Conservation (phyloP, 2,888 invertebrate species). For the Notodonta dromedarius region DNA sequence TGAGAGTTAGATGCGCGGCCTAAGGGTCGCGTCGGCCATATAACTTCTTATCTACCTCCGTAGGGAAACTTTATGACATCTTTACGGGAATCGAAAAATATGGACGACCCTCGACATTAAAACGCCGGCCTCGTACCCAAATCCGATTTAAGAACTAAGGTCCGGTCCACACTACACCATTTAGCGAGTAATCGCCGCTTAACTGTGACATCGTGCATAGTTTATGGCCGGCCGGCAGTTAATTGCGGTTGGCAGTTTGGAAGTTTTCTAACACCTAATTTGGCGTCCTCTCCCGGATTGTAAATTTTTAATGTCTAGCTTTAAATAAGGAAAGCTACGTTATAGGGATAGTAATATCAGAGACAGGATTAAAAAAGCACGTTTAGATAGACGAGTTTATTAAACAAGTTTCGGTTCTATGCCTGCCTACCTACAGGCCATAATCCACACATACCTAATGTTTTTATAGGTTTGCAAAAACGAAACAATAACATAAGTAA, state of each 20-base stretch:
- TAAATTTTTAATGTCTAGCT: background rate
- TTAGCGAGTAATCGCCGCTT: slow-evolving; percentile 31
- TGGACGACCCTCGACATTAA: slow-evolving; percentile 69
- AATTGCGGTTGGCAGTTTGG: slow-evolving; percentile 26
- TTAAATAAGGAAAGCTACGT: slow-evolving; percentile 1
- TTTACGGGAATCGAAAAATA: slow-evolving; percentile 76
- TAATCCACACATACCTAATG: too few relatives aligned
- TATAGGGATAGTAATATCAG: background rate
- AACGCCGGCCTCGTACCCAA: slow-evolving; percentile 56
- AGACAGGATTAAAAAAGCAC: too few relatives aligned
- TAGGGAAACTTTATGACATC: slow-evolving; percentile 77
- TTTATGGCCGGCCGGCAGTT: slow-evolving; percentile 26
- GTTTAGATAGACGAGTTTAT: too few relatives aligned
- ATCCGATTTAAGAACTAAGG: slow-evolving; percentile 55
- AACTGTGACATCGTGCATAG: slow-evolving; percentile 25
- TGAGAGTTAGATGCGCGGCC: slow-evolving; percentile 68
- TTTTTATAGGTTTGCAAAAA: too few relatives aligned
- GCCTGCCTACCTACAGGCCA: too few relatives aligned
- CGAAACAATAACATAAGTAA: too few relatives aligned
- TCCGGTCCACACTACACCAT: slow-evolving; percentile 27
- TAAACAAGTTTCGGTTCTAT: too few relatives aligned
- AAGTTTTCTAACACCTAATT: slow-evolving; percentile 14
- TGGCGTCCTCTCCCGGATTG: background rate
- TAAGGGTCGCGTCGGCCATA: slow-evolving; percentile 69
- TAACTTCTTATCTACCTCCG: slow-evolving; percentile 76